Percentiles rank a stretch among this genome's conserved stretches.
These are phyloP conservation scores for Poeciliopsis gracilis DNA, from an alignment of 2,797 vertebrate genomes.

Conservation along the genomic window DNA sequence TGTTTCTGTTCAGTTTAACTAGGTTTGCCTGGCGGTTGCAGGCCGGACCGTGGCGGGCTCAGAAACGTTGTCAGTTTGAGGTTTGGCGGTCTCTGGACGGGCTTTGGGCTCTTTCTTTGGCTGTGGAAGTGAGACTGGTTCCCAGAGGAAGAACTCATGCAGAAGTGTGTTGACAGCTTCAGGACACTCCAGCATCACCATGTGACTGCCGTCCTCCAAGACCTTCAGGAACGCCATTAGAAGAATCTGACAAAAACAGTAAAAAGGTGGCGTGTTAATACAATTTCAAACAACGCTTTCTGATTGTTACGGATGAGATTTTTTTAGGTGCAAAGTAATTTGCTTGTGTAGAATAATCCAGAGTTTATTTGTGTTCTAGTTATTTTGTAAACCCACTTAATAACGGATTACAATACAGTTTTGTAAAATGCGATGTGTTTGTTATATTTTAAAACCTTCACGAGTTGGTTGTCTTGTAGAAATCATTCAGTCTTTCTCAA, in stretches of 20 bases:
- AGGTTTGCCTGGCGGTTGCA: slow-evolving; percentile 52
- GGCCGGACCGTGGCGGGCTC: slow-evolving; percentile 53
- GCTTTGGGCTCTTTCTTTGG: slow-evolving; percentile 72
- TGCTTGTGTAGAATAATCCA: too few species aligned
- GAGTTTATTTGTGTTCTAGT: not conserved
- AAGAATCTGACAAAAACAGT: slow-evolving; percentile 84
- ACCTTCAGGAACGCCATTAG: slow-evolving; percentile 94
- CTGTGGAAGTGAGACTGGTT: slow-evolving; percentile 75
- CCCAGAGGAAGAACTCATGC: slow-evolving; percentile 96
- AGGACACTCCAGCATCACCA: slow-evolving; percentile 98
- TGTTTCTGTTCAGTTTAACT: slow-evolving; percentile 24
- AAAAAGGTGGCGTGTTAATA: not conserved
- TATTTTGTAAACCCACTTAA: not conserved
- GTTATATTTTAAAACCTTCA: not conserved
- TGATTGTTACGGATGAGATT: too few species aligned
- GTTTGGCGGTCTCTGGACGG: slow-evolving; percentile 70
- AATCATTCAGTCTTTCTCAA: not conserved
- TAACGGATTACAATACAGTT: not conserved
- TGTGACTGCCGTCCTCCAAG: slow-evolving; percentile 96
- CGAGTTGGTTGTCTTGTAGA: not conserved
- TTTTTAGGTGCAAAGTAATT: too few species aligned
- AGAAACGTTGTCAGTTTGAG: slow-evolving; percentile 35
- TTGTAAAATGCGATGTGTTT: not conserved
- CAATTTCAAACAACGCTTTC: too few species aligned
- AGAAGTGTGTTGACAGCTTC: slow-evolving; percentile 95